Percentiles rank a stretch among this genome's conserved stretches.
phyloP scores from a whole-genome alignment of 35 echinoderm and acorn worm genomes.

The Heliocidaris erythrogramma region DNA sequence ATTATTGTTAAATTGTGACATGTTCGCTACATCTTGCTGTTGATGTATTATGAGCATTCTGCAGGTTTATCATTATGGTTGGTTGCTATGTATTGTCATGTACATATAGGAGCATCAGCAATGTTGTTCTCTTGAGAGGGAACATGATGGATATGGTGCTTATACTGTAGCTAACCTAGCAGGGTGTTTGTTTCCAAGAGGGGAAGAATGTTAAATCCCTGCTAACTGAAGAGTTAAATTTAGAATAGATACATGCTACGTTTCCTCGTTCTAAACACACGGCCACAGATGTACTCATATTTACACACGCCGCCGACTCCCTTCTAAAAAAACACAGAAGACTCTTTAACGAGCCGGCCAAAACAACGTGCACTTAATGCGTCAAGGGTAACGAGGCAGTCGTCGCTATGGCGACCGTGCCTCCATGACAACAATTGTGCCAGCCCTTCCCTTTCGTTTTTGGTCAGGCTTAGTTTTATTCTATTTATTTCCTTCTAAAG shows the following conservation, averaged over 20 bases:
- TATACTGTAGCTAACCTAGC: background rate
- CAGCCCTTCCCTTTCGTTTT: background rate
- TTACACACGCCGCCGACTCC: background rate
- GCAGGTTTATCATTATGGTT: no score
- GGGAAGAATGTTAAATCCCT: background rate
- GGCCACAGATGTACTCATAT: background rate
- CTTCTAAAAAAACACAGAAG: background rate
- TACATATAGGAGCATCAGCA: no score
- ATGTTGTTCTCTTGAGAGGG: background rate
- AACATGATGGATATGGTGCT: background rate
- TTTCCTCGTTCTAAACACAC: background rate
- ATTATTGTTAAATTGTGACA: no score
- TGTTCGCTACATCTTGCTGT: no score
- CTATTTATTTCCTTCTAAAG: background rate
- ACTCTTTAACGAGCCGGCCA: background rate
- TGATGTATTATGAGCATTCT: no score
- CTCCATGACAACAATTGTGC: constrained; percentile 39
- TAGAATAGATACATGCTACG: background rate
- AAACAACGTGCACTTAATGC: constrained; percentile 29
- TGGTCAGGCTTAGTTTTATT: background rate
- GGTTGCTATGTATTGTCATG: no score
- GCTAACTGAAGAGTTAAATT: background rate
- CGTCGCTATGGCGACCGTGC: background rate
- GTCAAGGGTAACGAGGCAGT: constrained; percentile 38
- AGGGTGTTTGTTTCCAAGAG: background rate